A percentile compares a stretch with the other conserved stretches of the same genome.
Evolutionary conservation across 2,888 invertebrate genomes (phyloP).

Genomic region (Amblyjoppa fuscipennis): DNA sequence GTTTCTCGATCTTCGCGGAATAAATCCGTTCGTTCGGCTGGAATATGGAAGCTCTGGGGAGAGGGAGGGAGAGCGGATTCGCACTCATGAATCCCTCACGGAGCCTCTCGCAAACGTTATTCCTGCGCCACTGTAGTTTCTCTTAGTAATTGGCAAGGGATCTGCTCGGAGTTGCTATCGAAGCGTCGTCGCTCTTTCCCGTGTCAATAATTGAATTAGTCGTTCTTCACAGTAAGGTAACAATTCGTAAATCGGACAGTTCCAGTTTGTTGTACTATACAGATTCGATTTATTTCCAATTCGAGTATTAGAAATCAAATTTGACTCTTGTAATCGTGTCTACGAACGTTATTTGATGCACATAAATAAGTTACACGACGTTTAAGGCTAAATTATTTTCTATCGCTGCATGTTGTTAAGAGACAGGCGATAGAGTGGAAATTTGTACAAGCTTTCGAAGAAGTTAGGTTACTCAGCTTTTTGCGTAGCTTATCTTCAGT

Average conservation of each 20-base stretch:
- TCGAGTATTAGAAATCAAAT: no score
- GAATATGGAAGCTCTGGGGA: constrained; percentile 13
- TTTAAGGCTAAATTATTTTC: no score
- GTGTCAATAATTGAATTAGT: constrained; percentile 23
- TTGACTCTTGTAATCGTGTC: no score
- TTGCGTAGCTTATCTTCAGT: no score
- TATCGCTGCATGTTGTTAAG: no score
- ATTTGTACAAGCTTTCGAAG: no score
- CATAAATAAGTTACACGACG: not conserved
- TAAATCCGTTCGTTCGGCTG: constrained; percentile 12
- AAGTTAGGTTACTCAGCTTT: no score
- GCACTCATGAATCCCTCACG: constrained; percentile 20
- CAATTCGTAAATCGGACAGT: not conserved
- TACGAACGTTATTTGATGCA: no score
- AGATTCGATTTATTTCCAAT: no score
- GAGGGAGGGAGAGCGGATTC: not conserved
- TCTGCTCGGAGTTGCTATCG: constrained; percentile 45
- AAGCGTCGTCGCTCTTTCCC: not conserved
- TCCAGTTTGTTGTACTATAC: no score
- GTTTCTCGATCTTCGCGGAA: not conserved
- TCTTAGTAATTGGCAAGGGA: constrained; percentile 46
- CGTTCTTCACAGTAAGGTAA: not conserved
- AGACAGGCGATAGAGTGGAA: no score
- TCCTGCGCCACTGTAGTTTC: constrained; percentile 7
- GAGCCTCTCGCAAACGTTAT: constrained; percentile 24